Conservation (phyloP, 64 coral and sea anemone genomes). For the Montipora capricornis region DNA sequence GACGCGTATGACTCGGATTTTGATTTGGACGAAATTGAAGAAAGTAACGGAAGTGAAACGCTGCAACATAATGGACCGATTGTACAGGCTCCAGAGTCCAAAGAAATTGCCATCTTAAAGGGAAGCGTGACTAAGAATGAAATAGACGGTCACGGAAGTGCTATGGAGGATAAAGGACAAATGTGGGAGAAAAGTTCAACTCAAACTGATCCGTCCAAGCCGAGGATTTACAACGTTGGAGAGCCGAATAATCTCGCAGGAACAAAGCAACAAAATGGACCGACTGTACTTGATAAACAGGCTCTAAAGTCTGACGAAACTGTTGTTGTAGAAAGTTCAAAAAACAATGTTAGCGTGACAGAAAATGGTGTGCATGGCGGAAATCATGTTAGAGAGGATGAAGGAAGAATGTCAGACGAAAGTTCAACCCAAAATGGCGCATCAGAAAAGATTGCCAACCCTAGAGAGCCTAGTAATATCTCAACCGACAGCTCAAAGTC, state of each 20-base stretch:
- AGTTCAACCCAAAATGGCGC: neutral
- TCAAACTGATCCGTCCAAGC: too few species aligned
- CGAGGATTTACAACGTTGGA: too few species aligned
- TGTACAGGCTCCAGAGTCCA: neutral
- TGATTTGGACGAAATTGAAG: slow-evolving; percentile 1
- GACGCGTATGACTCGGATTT: slow-evolving; percentile 21
- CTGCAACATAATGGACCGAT: neutral
- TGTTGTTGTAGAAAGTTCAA: neutral
- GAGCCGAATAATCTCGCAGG: too few species aligned
- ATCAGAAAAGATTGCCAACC: neutral
- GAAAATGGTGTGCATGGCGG: neutral
- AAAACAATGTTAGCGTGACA: neutral
- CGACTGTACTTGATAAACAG: neutral
- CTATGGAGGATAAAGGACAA: too few species aligned
- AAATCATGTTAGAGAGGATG: neutral
- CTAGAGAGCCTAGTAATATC: neutral
- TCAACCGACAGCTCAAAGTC: neutral
- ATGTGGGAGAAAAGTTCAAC: neutral
- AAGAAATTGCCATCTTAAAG: neutral
- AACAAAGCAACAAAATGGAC: neutral
- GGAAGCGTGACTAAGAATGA: neutral
- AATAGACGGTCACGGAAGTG: too few species aligned
- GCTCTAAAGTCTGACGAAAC: neutral
- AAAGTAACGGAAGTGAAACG: neutral
- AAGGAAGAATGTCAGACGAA: neutral